Conservation (phyloP, 2,888 invertebrate species). For the Girardia tigrina region DNA sequence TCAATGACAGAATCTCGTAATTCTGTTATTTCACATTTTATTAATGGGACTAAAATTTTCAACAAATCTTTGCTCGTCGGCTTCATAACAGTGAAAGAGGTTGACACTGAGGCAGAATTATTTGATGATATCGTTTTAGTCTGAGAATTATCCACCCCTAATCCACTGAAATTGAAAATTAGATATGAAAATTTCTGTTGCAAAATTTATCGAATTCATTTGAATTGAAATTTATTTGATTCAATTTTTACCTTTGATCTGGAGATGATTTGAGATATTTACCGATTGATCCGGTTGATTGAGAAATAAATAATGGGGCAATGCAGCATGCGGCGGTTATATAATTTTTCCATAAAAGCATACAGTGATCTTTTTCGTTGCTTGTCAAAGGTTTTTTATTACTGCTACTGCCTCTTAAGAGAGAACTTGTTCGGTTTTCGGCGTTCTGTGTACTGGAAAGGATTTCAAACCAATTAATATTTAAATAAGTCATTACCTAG, state of each 20-base stretch:
- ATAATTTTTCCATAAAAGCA: slow-evolving; percentile 95
- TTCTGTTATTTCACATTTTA: slow-evolving; percentile 80
- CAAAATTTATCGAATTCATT: too few relatives aligned
- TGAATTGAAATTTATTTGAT: too few relatives aligned
- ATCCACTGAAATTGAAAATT: neutral
- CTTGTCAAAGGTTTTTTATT: slow-evolving; percentile 62
- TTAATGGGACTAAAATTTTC: slow-evolving; percentile 75
- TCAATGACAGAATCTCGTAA: slow-evolving; percentile 77
- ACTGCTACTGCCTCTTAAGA: slow-evolving; percentile 60
- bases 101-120: neutral
- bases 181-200: too few relatives aligned
- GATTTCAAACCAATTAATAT: too few relatives aligned
- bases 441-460: slow-evolving; percentile 21
- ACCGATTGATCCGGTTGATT: slow-evolving; percentile 53
- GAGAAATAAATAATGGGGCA: slow-evolving; percentile 63
- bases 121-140: neutral
- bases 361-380: slow-evolving; percentile 79
- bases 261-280: slow-evolving; percentile 20
- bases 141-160: neutral
- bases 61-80: slow-evolving; percentile 67
- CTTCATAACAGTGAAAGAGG: neutral
- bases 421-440: slow-evolving; percentile 75
- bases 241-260: neutral
- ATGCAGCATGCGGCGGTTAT: slow-evolving; percentile 86
- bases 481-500: slow-evolving; percentile 48